phyloP scores from a whole-genome alignment of 2,797 vertebrate species.

The Cichlasoma orientale region DNA sequence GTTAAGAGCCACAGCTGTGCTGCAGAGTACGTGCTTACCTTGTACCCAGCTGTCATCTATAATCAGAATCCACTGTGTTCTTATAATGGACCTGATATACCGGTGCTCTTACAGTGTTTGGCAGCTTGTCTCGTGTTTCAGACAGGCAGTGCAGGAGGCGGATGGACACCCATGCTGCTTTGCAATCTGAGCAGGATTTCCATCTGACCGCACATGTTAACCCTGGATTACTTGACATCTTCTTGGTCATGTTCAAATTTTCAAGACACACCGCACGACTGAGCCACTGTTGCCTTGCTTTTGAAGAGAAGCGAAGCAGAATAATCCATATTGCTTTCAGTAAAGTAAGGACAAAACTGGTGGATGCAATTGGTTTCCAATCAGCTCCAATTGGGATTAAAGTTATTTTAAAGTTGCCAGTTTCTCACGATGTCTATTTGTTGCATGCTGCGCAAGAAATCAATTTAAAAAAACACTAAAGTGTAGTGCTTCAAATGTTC shows the following conservation, averaged over 20 bases:
- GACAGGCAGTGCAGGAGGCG: slow-evolving; percentile 56
- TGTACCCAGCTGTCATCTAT: slow-evolving; percentile 59
- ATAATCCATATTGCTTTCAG: slow-evolving; percentile 40
- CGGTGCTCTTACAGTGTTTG: slow-evolving; percentile 44
- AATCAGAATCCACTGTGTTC: slow-evolving; percentile 54
- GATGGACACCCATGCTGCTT: slow-evolving; percentile 72
- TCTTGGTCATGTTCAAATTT: slow-evolving; percentile 68
- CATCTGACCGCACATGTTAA: slow-evolving; percentile 71
- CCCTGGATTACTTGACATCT: slow-evolving; percentile 69
- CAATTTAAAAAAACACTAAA: neutral
- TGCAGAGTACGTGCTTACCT: slow-evolving; percentile 41
- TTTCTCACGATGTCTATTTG: neutral
- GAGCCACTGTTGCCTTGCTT: slow-evolving; percentile 44
- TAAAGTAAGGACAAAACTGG: slow-evolving; percentile 29
- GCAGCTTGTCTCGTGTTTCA: slow-evolving; percentile 59
- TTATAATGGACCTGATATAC: slow-evolving; percentile 48
- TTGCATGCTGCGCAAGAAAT: neutral
- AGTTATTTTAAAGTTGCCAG: neutral
- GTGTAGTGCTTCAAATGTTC: neutral
- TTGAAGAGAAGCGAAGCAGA: slow-evolving; percentile 50
- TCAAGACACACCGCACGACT: slow-evolving; percentile 30
- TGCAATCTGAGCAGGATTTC: slow-evolving; percentile 80
- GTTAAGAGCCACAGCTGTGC: slow-evolving; percentile 52
- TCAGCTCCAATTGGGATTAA: neutral
- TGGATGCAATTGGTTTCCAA: neutral